These are phyloP conservation scores for Anguilla marmorata DNA, from an alignment of 2,797 vertebrate genomes.

Conservation along the genomic window DNA sequence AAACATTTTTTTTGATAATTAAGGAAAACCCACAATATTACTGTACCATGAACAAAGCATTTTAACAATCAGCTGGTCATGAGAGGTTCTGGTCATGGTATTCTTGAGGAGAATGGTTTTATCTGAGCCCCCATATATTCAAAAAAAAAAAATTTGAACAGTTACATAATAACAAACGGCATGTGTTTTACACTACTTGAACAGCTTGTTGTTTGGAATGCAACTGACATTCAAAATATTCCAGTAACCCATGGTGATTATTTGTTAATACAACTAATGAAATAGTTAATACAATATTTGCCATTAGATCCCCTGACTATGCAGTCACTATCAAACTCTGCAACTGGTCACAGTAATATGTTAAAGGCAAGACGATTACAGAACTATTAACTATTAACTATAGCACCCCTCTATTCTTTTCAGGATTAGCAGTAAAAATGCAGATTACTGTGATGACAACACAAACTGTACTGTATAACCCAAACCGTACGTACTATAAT, in stretches of 20 bases:
- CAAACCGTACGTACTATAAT: neutral
- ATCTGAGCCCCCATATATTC: neutral
- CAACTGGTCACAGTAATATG: slow-evolving; percentile 1
- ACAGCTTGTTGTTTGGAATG: neutral
- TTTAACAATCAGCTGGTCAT: neutral
- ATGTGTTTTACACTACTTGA: neutral
- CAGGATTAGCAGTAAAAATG: slow-evolving; percentile 12
- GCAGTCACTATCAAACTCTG: slow-evolving; percentile 31
- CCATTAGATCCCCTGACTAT: slow-evolving; percentile 30
- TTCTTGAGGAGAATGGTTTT: neutral
- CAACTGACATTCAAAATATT: slow-evolving; percentile 28
- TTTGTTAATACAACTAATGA: slow-evolving; percentile 38
- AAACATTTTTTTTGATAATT: neutral
- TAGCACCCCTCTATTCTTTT: neutral
- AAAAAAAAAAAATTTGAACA: neutral
- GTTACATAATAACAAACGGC: neutral
- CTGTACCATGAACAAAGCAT: neutral
- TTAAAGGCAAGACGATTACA: slow-evolving; percentile 5
- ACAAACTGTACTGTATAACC: neutral
- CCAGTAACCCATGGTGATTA: slow-evolving; percentile 44
- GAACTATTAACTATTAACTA: neutral
- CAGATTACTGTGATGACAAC: neutral
- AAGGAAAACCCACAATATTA: neutral
- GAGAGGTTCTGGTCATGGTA: neutral
- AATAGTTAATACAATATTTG: slow-evolving; percentile 11